Evolutionary conservation across 2,113 vertebrate genomes (phyloP).

Genomic region (Hucho hucho): DNA sequence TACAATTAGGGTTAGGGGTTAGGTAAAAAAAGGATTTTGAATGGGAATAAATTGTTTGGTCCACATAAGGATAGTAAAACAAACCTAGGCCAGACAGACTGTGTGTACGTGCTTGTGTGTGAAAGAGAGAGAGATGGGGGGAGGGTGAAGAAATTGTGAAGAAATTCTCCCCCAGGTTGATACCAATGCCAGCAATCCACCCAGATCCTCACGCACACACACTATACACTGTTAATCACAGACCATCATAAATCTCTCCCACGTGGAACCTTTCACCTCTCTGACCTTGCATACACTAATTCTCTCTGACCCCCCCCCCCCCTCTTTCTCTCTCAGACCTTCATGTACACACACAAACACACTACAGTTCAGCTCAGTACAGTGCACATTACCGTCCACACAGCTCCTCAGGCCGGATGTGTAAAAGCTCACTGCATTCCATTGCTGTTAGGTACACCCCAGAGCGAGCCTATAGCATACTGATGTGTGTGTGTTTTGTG

Average conservation of each 20-base stretch:
- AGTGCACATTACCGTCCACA: constrained; percentile 43
- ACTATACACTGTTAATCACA: constrained; percentile 34
- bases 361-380: constrained; percentile 22
- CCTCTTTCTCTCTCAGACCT: background rate
- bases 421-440: constrained; percentile 75
- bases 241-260: constrained; percentile 50
- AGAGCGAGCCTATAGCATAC: constrained; percentile 69
- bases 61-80: no score
- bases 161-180: constrained; percentile 41
- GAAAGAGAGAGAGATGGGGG: constrained; percentile 2
- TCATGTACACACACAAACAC: constrained; percentile 19
- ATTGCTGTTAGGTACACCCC: constrained; percentile 76
- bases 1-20: no score
- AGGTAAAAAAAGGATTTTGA: no score
- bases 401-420: constrained; percentile 69
- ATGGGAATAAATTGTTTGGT: no score
- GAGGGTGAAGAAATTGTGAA: constrained; percentile 25
- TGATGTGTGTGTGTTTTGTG: constrained; percentile 52
- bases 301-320: no score
- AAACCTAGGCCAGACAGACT: background rate
- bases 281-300: constrained; percentile 44
- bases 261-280: constrained; percentile 59
- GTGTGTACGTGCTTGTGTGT: constrained; percentile 20
- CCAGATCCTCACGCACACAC: constrained; percentile 3
- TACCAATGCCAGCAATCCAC: constrained; percentile 46